Evolutionary conservation across 2,113 vertebrate genomes (phyloP).

Genomic region (Scopus umbretta): DNA sequence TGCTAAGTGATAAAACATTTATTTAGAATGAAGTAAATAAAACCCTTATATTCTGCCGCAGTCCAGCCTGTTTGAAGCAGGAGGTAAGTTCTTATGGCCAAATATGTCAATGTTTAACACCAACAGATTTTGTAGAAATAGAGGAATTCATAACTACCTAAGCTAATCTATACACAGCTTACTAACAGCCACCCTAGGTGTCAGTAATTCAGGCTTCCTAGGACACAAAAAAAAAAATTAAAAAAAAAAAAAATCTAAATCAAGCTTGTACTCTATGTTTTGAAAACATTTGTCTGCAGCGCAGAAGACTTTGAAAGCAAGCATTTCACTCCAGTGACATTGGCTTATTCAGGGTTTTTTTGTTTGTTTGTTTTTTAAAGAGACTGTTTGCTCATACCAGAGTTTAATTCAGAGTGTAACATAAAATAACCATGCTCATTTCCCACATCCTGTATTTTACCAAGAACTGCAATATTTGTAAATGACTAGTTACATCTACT

Average conservation of each 20-base stretch:
- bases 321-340: not conserved
- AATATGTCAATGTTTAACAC: not conserved
- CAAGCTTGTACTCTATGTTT: not conserved
- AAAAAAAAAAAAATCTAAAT: not conserved
- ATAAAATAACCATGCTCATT: not conserved
- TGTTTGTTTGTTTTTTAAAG: not conserved
- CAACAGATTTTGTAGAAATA: not conserved
- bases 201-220: not conserved
- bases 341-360: not conserved
- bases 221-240: not conserved
- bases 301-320: not conserved
- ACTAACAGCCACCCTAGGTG: not conserved
- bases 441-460: not conserved
- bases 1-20: constrained; percentile 42
- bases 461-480: not conserved
- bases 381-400: too few species aligned
- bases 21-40: constrained; percentile 13
- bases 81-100: not conserved
- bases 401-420: not conserved
- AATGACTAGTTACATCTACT: not conserved
- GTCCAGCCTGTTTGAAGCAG: not conserved
- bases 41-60: not conserved
- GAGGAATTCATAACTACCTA: not conserved
- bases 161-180: not conserved
- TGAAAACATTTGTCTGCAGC: not conserved